A percentile compares a stretch with the other conserved stretches of the same genome.
Conservation (phyloP, 2,797 vertebrate species). For the Sebastes baramenuke region DNA sequence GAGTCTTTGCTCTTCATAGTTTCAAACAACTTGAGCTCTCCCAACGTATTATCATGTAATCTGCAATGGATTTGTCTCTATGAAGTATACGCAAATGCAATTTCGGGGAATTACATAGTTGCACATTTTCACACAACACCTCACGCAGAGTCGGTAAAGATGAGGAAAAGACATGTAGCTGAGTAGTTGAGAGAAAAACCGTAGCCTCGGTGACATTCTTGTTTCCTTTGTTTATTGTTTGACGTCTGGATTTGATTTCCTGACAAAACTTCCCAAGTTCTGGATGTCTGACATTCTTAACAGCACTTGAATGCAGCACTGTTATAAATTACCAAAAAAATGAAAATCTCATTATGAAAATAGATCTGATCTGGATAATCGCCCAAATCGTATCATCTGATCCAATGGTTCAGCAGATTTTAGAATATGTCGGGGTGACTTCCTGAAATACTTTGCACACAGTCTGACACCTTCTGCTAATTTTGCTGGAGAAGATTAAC, state of each 20-base stretch:
- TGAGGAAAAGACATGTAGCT: not conserved
- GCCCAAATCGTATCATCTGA: not conserved
- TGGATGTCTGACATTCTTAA: not conserved
- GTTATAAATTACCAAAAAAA: not conserved
- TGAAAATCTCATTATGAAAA: not conserved
- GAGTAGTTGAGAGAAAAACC: not conserved
- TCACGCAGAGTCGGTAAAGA: not conserved
- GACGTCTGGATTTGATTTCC: constrained; percentile 27
- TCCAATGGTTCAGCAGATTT: not conserved
- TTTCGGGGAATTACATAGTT: not conserved
- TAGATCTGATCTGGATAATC: not conserved
- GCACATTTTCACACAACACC: not conserved
- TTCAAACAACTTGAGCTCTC: not conserved
- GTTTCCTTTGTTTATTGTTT: constrained; percentile 28
- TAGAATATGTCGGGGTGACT: not conserved
- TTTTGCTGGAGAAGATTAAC: not conserved
- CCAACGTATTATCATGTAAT: not conserved
- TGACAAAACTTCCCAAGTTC: constrained; percentile 1
- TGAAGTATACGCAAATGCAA: not conserved
- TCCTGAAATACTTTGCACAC: not conserved
- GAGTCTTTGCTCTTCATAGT: not conserved
- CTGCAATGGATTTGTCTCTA: not conserved
- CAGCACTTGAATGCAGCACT: not conserved
- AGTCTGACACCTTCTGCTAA: not conserved
- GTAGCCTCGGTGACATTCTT: not conserved